Conservation (phyloP, 1,140 invertebrate genomes). For the Bombus confusus region DNA sequence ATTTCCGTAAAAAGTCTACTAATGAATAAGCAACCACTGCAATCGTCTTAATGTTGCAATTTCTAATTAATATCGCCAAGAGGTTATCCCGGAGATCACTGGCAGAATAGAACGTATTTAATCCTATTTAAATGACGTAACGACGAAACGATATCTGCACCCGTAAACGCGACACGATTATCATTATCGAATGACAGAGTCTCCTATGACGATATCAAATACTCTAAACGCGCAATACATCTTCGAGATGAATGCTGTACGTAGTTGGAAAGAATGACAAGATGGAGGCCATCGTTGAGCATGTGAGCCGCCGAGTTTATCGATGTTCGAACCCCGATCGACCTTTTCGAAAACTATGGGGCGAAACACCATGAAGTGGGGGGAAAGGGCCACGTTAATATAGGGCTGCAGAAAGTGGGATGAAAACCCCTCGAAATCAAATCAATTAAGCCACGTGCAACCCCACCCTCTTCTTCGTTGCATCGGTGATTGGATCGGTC, state of each 20-base stretch:
- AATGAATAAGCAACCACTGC: not conserved
- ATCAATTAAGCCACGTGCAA: constrained; percentile 76
- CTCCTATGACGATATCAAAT: not conserved
- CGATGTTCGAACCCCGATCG: constrained; percentile 29
- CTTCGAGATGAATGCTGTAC: not conserved
- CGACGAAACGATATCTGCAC: not conserved
- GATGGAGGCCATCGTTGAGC: constrained; percentile 37
- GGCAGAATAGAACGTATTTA: not conserved
- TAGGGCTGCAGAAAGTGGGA: constrained; percentile 66
- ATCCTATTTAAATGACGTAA: not conserved
- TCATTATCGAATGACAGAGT: constrained; percentile 8
- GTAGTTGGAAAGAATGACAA: constrained; percentile 11
- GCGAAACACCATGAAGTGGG: constrained; percentile 16
- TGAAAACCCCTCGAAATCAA: constrained; percentile 77
- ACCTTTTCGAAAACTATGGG: constrained; percentile 62
- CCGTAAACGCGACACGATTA: not conserved
- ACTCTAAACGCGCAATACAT: no score
- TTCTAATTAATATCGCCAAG: not conserved
- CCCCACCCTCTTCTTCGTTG: constrained; percentile 38
- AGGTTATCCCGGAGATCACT: not conserved
- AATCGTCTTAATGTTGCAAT: not conserved
- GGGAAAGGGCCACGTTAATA: constrained; percentile 38
- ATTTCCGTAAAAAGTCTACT: not conserved
- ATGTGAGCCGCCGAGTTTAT: not conserved
- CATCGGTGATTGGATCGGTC: constrained; percentile 62